phyloP scores from a whole-genome alignment of 2,113 vertebrate species.

The Takifugu bimaculatus region DNA sequence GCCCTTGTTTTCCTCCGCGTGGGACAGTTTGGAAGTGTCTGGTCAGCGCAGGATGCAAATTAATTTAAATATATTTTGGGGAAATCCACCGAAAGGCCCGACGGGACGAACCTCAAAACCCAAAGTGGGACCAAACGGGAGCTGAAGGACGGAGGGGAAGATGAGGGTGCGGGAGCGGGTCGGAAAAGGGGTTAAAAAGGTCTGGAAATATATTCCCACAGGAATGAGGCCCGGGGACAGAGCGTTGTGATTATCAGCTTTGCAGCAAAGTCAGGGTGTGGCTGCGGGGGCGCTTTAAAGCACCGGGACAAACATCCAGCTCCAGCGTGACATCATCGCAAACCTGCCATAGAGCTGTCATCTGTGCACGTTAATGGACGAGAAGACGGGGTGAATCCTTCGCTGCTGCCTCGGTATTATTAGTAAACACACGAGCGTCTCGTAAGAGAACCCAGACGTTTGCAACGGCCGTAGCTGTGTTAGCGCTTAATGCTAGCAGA shows the following conservation, averaged over 20 bases:
- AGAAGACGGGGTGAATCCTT: too few species aligned
- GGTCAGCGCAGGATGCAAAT: slow-evolving; percentile 32
- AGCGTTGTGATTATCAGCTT: slow-evolving; percentile 44
- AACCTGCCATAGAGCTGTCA: neutral
- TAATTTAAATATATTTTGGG: slow-evolving; percentile 26
- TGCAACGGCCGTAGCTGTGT: too few species aligned
- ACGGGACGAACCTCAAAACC: slow-evolving; percentile 45
- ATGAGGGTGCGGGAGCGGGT: slow-evolving; percentile 25
- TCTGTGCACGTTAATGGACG: too few species aligned
- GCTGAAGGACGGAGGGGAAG: slow-evolving; percentile 32
- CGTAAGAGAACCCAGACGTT: too few species aligned
- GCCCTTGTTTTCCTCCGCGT: neutral
- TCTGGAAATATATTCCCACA: slow-evolving; percentile 51
- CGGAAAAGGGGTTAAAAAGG: slow-evolving; percentile 36
- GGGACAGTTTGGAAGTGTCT: slow-evolving; percentile 6
- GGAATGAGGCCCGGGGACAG: slow-evolving; percentile 38
- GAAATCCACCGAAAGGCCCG: slow-evolving; percentile 21
- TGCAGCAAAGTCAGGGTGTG: slow-evolving; percentile 38
- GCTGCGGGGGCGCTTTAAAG: slow-evolving; percentile 14
- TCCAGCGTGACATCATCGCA: neutral
- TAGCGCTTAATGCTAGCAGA: too few species aligned
- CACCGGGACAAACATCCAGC: slow-evolving; percentile 13
- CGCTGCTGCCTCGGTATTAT: too few species aligned
- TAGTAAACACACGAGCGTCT: too few species aligned
- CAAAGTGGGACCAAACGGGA: slow-evolving; percentile 61